phyloP scores from a whole-genome alignment of 2,888 invertebrate genomes.

The Phyllotreta striolata region DNA sequence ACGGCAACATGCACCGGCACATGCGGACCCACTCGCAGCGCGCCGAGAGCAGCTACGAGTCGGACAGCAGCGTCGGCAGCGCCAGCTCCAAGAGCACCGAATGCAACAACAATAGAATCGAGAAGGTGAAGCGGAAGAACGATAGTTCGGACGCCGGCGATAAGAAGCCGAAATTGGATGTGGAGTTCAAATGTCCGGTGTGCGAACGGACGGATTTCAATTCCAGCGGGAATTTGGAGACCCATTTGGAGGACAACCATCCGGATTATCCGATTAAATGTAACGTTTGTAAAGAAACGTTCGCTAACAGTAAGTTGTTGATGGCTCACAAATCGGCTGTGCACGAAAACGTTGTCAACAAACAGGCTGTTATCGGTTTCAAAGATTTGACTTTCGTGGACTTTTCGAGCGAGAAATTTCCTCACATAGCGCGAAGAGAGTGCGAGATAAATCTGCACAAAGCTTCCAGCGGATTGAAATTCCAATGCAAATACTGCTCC shows the following conservation, averaged over 20 bases:
- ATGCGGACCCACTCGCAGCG: constrained; percentile 74
- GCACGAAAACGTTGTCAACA: constrained; percentile 60
- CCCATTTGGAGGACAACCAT: constrained; percentile 73
- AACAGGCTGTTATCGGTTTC: constrained; percentile 70
- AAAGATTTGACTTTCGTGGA: constrained; percentile 80
- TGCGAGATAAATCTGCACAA: constrained; percentile 75
- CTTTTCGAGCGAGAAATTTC: constrained; percentile 81
- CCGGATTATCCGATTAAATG: constrained; percentile 75
- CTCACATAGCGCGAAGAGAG: constrained; percentile 77
- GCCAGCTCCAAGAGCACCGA: constrained; percentile 56
- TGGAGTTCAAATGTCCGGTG: constrained; percentile 66
- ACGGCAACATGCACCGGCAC: constrained; percentile 87
- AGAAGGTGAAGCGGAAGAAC: constrained; percentile 57
- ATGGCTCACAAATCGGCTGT: constrained; percentile 74
- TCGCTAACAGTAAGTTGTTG: constrained; percentile 76
- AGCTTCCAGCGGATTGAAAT: constrained; percentile 66
- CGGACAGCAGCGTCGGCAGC: constrained; percentile 65
- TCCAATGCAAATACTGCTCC: constrained; percentile 74
- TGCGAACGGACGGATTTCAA: constrained; percentile 71
- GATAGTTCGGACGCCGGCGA: constrained; percentile 52
- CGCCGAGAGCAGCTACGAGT: constrained; percentile 65
- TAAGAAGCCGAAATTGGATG: constrained; percentile 47
- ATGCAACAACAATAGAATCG: constrained; percentile 59
- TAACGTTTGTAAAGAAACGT: constrained; percentile 73
- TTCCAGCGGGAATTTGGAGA: constrained; percentile 67